A percentile compares a stretch with the other conserved stretches of the same genome.
Conservation (phyloP, 1,140 invertebrate species). For the Bombus waltoni region DNA sequence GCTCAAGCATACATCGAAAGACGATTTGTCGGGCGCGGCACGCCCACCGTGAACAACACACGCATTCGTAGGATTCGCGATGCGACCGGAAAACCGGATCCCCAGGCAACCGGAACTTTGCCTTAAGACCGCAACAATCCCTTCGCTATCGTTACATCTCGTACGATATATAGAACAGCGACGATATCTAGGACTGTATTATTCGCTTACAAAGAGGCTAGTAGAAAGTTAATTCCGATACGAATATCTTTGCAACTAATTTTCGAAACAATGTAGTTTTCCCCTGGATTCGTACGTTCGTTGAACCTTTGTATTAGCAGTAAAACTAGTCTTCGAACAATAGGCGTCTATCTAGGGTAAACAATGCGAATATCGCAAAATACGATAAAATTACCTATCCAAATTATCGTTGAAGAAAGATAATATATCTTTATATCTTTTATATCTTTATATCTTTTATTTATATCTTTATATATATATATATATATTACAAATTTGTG, state of each 20-base stretch:
- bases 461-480: no score
- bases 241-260: neutral
- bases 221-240: neutral
- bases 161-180: constrained; percentile 9
- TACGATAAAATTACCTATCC: no score
- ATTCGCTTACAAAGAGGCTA: neutral
- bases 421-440: no score
- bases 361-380: no score
- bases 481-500: no score
- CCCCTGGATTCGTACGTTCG: neutral
- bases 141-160: constrained; percentile 51
- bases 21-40: constrained; percentile 69
- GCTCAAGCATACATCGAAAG: constrained; percentile 73
- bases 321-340: no score
- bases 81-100: constrained; percentile 66
- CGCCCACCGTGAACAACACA: constrained; percentile 62
- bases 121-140: constrained; percentile 71
- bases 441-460: no score
- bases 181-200: neutral
- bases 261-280: neutral
- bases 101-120: constrained; percentile 47
- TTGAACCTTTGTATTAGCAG: no score
- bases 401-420: no score
- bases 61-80: constrained; percentile 39
- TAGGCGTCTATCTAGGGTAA: no score